These are phyloP conservation scores for Andricus grossulariae DNA, from an alignment of 1,140 invertebrate species.

Conservation along the genomic window DNA sequence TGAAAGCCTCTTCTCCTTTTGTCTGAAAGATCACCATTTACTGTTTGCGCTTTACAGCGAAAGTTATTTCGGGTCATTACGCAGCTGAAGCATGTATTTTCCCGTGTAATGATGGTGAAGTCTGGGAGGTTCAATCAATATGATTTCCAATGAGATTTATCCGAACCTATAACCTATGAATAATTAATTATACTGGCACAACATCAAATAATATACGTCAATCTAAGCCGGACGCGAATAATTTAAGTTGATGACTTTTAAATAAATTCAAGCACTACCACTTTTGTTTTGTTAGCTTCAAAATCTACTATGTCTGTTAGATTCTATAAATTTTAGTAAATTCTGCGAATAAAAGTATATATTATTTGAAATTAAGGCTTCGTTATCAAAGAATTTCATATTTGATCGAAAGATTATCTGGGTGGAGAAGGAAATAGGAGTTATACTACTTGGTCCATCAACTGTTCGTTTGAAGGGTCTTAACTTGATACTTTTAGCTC, in stretches of 20 bases:
- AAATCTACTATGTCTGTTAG: no score
- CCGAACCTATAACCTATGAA: constrained; percentile 6
- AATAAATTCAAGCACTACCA: neutral
- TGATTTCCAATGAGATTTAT: constrained; percentile 5
- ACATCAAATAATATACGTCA: neutral
- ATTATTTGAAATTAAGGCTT: no score
- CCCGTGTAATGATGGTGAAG: neutral
- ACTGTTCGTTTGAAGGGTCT: constrained; percentile 46
- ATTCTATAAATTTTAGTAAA: no score
- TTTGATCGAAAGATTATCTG: neutral
- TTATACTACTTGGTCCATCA: constrained; percentile 40
- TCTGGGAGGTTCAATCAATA: constrained; percentile 9
- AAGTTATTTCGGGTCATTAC: constrained; percentile 19
- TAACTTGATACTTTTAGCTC: constrained; percentile 46
- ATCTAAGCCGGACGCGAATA: neutral
- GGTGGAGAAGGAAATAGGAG: neutral
- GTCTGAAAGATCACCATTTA: neutral
- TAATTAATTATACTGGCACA: constrained; percentile 11
- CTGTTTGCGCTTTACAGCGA: neutral
- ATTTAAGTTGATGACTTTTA: neutral
- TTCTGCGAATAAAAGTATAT: no score
- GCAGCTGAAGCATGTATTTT: constrained; percentile 5
- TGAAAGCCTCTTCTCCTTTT: no score
- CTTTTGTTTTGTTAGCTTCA: no score
- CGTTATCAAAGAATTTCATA: no score